Base-by-base conservation (phyloP, 2,888 invertebrate genomes). In the Hanleya hanleyi region DNA sequence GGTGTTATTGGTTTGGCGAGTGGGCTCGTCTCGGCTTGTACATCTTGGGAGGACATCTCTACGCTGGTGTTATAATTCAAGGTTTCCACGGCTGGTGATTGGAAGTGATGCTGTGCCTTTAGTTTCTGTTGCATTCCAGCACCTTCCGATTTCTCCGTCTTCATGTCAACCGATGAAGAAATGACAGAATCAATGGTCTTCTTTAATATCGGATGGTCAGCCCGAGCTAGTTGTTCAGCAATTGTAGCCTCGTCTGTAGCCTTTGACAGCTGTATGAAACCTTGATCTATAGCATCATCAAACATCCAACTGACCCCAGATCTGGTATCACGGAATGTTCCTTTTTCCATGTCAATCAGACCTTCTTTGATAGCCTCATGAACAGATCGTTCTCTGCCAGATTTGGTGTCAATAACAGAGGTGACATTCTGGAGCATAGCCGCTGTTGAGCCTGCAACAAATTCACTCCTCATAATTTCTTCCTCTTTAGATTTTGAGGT, bases 291-390 rank as follows among this genome's bases (percentile, higher is more conserved):
- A 0, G 98, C 98, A 91, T 96, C 94, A 70, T 94, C 93, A 71
- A 99, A 94, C 12, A 94, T 95, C 15, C 98, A 87, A 12, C 94
- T 90, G 81, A 96, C 94, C 66, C 96, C 95, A 75, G 95, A 93
- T 86, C 95, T 94, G 1, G 95, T 95, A 92, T 99, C 97, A 5
- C 94, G 91, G 75, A 98, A 95, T 80, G 93, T 93, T 33, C 97
- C 97, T 70, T 88, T 90, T 66, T 88, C 88, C 67, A 87, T 84
- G 79, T 91, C 91, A 77, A 91, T 90, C n/a, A 86, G 74, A 12
- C 86, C 86, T 74, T 84, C 80, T 79, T 87, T 83, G 1, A 88
- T 74, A 36, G 87, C 87, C 76, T 82, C 88, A 7, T 78, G 78
- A 15, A 81, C 73, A 36, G 86, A 83, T 62, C 88, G 83, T 62